These are phyloP conservation scores for Alligator mississippiensis DNA, from an alignment of 2,113 vertebrate genomes.

Conservation along the genomic window DNA sequence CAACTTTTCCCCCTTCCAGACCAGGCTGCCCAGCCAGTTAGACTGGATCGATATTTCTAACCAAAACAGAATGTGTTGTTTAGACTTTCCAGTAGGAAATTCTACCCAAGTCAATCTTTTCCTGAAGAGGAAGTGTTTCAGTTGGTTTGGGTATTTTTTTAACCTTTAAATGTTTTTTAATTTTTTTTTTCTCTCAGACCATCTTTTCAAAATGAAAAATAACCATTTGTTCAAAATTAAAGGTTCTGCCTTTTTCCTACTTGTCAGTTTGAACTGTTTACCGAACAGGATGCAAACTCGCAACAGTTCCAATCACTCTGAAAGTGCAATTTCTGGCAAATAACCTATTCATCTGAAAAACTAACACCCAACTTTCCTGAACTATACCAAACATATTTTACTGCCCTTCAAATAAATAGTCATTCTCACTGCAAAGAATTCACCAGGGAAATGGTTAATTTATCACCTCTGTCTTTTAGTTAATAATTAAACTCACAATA, in stretches of 20 bases:
- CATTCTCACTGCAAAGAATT: not conserved
- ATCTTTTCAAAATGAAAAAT: not conserved
- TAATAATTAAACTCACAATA: slow-evolving; percentile 37
- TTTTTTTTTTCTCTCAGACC: not conserved
- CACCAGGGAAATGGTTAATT: not conserved
- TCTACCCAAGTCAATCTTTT: not conserved
- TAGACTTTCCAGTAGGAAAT: not conserved
- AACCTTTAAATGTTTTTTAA: not conserved
- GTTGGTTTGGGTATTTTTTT: not conserved
- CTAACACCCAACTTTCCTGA: not conserved
- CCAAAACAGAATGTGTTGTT: not conserved
- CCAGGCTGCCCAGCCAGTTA: not conserved
- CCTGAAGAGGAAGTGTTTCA: not conserved
- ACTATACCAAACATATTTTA: not conserved
- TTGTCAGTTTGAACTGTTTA: too few species aligned
- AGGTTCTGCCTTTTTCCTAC: too few species aligned
- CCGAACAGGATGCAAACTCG: too few species aligned
- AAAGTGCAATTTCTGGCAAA: too few species aligned
- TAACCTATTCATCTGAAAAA: too few species aligned
- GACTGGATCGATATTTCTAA: not conserved
- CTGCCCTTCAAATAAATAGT: not conserved
- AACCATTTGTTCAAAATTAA: not conserved
- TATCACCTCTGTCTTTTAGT: slow-evolving; percentile 29
- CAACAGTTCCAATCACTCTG: too few species aligned
- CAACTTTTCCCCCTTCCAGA: not conserved